Evolutionary conservation across 2,888 invertebrate genomes (phyloP).

Genomic region (Antheraea yamamai): DNA sequence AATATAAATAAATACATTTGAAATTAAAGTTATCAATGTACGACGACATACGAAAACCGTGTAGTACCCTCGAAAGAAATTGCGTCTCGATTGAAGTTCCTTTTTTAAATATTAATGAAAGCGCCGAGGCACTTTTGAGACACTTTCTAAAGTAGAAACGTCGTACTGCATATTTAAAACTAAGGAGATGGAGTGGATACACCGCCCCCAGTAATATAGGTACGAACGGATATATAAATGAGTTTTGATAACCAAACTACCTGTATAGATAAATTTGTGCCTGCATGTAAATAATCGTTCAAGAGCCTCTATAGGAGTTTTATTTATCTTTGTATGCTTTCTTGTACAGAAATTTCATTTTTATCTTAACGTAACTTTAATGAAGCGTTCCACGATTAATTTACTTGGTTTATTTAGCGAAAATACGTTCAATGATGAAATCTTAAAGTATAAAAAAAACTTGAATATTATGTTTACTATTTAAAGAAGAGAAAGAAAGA

Average conservation of each 20-base stretch:
- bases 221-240: conserved; percentile 1
- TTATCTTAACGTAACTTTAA: not conserved
- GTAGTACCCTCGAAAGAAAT: conserved; percentile 37
- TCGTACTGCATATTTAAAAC: conserved; percentile 72
- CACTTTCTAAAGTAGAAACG: conserved; percentile 63
- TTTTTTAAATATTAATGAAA: conserved; percentile 74
- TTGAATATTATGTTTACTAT: too few species aligned
- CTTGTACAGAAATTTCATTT: not conserved
- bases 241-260: conserved; percentile 32
- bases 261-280: not conserved
- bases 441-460: too few species aligned
- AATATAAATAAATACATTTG: not conserved
- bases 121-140: conserved; percentile 64
- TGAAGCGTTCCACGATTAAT: not conserved
- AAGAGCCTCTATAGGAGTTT: not conserved
- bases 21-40: not conserved
- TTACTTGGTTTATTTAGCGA: too few species aligned
- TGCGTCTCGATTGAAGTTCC: conserved; percentile 63
- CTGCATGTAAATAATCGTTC: not conserved
- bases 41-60: conserved; percentile 23
- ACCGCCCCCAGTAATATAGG: conserved; percentile 7
- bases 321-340: not conserved
- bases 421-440: too few species aligned
- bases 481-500: too few species aligned
- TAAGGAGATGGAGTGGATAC: conserved; percentile 41